phyloP scores from a whole-genome alignment of 2,113 vertebrate genomes.

The Aptenodytes patagonicus region DNA sequence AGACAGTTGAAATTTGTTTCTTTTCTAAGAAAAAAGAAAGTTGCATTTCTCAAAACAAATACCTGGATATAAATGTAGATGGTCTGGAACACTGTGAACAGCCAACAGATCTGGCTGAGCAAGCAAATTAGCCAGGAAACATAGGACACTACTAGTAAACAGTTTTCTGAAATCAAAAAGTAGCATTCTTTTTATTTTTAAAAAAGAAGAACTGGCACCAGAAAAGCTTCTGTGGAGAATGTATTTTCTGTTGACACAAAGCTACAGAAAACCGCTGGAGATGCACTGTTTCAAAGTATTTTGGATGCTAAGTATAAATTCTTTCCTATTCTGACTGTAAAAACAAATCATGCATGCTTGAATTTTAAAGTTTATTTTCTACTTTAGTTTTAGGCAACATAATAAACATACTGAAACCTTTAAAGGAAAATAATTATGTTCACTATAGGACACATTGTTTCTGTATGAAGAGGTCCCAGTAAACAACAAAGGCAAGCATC shows the following conservation, averaged over 20 bases:
- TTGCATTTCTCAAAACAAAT: not conserved
- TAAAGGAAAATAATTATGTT: slow-evolving; percentile 39
- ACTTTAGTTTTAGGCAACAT: not conserved
- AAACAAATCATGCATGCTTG: not conserved
- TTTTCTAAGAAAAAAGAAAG: not conserved
- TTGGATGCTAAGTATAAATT: not conserved
- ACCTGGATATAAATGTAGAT: not conserved
- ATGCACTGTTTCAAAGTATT: not conserved
- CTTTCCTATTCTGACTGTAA: slow-evolving; percentile 7
- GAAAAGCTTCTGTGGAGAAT: not conserved
- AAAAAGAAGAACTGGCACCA: not conserved
- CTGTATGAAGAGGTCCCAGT: not conserved
- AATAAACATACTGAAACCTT: not conserved
- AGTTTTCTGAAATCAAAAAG: not conserved
- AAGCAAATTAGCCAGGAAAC: not conserved
- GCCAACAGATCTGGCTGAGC: not conserved
- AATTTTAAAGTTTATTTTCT: slow-evolving; percentile 27
- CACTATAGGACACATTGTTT: not conserved
- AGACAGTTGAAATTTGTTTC: not conserved
- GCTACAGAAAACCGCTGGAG: not conserved
- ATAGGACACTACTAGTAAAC: not conserved
- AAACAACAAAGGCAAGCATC: not conserved
- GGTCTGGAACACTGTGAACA: not conserved
- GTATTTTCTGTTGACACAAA: not conserved
- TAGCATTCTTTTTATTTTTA: not conserved